Base-by-base conservation (phyloP, 2,797 vertebrate species). In the Sebastes hubbsi region DNA sequence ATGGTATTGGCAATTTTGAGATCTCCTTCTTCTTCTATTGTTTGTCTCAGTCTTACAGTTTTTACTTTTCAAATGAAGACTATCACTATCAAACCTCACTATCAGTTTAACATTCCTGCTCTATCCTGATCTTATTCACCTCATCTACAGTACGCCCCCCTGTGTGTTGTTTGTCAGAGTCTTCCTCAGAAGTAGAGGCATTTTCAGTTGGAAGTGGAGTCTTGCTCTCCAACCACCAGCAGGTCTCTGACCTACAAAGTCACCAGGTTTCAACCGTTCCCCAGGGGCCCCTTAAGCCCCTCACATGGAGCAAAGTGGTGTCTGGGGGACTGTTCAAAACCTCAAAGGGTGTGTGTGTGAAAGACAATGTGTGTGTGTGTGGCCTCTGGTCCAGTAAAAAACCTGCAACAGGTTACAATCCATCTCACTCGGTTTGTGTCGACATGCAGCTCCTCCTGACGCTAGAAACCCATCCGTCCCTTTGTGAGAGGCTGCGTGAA, bases 281-380 rank as follows among this genome's bases (percentile, higher is more conserved):
- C 85, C 72, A 22, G 87, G 89, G 89, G 85, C 89, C 90, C 81
- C 91, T 92, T 94, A 94, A 91, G 84, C 87, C 87, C 82, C 76
- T 91, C 87, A 88, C 86, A 84, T 88, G 86, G 78, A 88, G 87
- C 85, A 80, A 84, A 90, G 89, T 91, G 83, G 85, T 90, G 90
- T 87, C 91, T 87, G 86, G 88, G 88, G 89, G 88, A 88, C 88
- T 29, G 58, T 83, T 80, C 77, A 72, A 92, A 90, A 69, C 80
- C 91, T 91, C 88, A 92, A 88, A 89, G 82, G 66, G 12, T 46
- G 2, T 63, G 3, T 76, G 25, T 70, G 49, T 6, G 24, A 55
- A 34, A 74, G 61, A 56, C 82, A 67, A 27, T 71, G 62, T 78
- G 42, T 46, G 42, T 46, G 88, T 89, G 88, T 87, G 87, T 80